Base-by-base conservation (phyloP, 1,140 invertebrate species). In the Leptinotarsa undecemlineata region DNA sequence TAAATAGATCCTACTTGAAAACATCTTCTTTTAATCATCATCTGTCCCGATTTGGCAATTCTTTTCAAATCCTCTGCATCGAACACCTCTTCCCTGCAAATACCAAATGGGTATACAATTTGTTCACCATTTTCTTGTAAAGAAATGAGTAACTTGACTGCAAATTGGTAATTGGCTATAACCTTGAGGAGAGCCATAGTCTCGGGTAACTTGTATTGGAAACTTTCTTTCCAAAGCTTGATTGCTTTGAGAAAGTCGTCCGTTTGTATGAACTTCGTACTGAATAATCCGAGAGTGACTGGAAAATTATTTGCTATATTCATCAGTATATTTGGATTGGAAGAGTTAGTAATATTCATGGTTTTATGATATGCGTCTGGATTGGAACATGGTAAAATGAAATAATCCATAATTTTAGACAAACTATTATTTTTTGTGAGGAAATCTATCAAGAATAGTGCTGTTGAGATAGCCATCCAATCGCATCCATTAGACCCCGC, bases 371-470 rank as follows among this genome's bases (percentile, higher is more conserved):
- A 80, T 17, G 74, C 77, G 60, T 80, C 79, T 48, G 79, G 79
- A 62, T 80, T 80, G 11, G 51, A 70, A 76, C 79, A 80, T n/a
- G 79, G 79, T 21, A 78, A 62, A 19, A 80, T 77, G 13, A 73
- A 70, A 26, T 77, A 80, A 21, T 78, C 74, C 75, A 79, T 77
- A 8, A 78, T 47, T 51, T 76, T 74, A 15, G 72, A 26, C 15
- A 48, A 67, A 60, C 61, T 74, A 21, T 48, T 74, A 48, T 79
- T 77, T 69, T 76, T 78, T 13, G 71, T 61, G 6, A 80, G 64
- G 64, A 74, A 74, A 48, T 80, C 73, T 33, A 80, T 78, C 8
- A 80, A 67, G 48, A 68, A 80, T 3, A 80, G 15, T 3, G 77
- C 77, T 19, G 74, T 74, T 2, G 79, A 77, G 42, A 80, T 76